A percentile compares a stretch with the other conserved stretches of the same genome.
Evolutionary conservation across 2,113 vertebrate genomes (phyloP).

Genomic region (Erythrolamprus reginae): DNA sequence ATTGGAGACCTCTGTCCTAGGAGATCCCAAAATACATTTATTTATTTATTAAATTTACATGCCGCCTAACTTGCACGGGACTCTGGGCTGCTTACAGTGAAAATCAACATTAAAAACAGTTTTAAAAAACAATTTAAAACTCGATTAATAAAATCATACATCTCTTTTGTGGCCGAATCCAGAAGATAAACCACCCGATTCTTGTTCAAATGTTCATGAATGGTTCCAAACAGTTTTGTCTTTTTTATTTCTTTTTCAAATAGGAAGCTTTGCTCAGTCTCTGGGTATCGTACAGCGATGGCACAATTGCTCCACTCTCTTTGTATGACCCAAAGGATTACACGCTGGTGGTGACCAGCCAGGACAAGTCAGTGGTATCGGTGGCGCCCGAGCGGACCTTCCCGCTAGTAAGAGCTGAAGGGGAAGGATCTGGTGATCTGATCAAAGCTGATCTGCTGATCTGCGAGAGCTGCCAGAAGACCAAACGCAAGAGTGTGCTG

Average conservation of each 20-base stretch:
- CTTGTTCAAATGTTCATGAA: neutral
- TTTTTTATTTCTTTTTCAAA: constrained; percentile 50
- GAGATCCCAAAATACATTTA: neutral
- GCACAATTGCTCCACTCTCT: constrained; percentile 84
- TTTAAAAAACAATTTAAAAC: no score
- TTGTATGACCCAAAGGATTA: constrained; percentile 94
- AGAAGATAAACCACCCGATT: no score
- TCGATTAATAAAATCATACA: no score
- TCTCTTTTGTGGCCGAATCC: no score
- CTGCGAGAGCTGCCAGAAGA: constrained; percentile 93
- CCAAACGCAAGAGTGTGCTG: constrained; percentile 91
- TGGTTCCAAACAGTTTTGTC: constrained; percentile 13
- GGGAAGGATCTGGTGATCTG: constrained; percentile 81
- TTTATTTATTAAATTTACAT: no score
- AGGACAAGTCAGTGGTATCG: constrained; percentile 83
- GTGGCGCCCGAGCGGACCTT: constrained; percentile 83
- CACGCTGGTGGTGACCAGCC: constrained; percentile 83
- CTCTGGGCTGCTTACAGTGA: no score
- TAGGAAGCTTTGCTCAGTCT: constrained; percentile 89
- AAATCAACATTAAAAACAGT: no score
- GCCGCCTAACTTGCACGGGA: no score
- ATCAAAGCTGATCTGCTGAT: constrained; percentile 88
- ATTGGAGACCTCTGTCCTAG: no score
- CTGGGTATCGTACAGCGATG: constrained; percentile 95
- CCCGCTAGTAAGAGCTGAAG: constrained; percentile 84